A percentile compares a stretch with the other conserved stretches of the same genome.
Evolutionary conservation across 2,113 vertebrate genomes (phyloP).

Genomic region (Eudyptes chrysolophus): DNA sequence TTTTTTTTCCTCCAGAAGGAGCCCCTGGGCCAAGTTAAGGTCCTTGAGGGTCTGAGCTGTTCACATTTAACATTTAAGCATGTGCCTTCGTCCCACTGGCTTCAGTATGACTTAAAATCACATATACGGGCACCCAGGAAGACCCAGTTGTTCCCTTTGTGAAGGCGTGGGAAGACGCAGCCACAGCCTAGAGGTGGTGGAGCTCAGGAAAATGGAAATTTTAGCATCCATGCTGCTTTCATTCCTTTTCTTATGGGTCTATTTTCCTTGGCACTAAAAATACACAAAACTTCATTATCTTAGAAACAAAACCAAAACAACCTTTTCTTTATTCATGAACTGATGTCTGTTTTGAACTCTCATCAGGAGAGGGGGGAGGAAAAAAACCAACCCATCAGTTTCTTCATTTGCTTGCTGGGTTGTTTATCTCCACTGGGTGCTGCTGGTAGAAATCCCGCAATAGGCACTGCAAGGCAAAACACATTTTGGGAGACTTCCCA

Average conservation of each 20-base stretch:
- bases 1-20: not conserved
- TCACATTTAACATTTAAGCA: not conserved
- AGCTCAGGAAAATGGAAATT: not conserved
- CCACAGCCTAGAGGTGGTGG: not conserved
- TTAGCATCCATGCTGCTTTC: not conserved
- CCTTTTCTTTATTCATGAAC: constrained; percentile 39
- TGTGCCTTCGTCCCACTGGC: not conserved
- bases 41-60: not conserved
- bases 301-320: constrained; percentile 12
- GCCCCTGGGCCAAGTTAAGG: not conserved
- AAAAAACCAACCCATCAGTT: not conserved
- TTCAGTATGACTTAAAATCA: not conserved
- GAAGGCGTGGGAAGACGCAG: not conserved
- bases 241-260: not conserved
- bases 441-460: not conserved
- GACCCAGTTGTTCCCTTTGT: not conserved
- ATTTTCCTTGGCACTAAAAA: constrained; percentile 7
- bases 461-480: not conserved
- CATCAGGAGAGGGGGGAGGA: not conserved
- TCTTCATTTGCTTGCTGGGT: not conserved
- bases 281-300: not conserved
- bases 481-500: not conserved
- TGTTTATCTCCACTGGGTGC: not conserved
- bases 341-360: constrained; percentile 25
- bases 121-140: not conserved